A percentile compares a stretch with the other conserved stretches of the same genome.
Evolutionary conservation across 2,113 vertebrate species (phyloP).

Genomic region (Podarcis raffonei): DNA sequence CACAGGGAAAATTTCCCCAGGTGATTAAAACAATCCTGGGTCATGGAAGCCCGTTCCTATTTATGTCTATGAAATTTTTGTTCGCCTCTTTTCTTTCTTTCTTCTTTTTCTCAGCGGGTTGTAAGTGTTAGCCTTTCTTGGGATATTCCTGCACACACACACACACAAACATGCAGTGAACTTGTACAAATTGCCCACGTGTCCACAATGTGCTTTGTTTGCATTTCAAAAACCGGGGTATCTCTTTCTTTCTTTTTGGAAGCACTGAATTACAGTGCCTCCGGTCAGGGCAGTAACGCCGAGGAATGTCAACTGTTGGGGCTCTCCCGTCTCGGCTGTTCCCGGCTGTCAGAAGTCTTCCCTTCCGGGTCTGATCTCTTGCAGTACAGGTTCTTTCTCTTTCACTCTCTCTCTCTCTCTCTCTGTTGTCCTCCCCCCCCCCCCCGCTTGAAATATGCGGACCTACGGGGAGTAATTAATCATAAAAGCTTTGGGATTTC

Average conservation of each 20-base stretch:
- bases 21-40: too few relatives aligned
- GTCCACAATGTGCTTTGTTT: not conserved
- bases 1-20: too few relatives aligned
- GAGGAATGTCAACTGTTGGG: too few relatives aligned
- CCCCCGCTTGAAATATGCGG: conserved; percentile 80
- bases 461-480: conserved; percentile 87
- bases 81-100: too few relatives aligned
- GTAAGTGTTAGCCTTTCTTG: too few relatives aligned
- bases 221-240: not conserved
- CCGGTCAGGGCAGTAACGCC: not conserved
- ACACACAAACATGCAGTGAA: too few relatives aligned
- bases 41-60: not conserved
- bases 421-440: not conserved
- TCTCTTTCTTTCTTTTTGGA: not conserved
- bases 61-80: not conserved
- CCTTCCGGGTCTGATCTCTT: not conserved
- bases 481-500: conserved; percentile 88
- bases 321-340: not conserved
- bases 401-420: too few relatives aligned
- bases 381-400: not conserved
- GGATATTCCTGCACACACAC: too few relatives aligned
- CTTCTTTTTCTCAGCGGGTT: too few relatives aligned
- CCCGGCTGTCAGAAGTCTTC: not conserved
- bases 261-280: not conserved
- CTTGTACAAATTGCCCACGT: not conserved